Percentiles rank a stretch among this genome's conserved stretches.
Conservation (phyloP, 2,113 vertebrate genomes). For the Notiomystis cincta region DNA sequence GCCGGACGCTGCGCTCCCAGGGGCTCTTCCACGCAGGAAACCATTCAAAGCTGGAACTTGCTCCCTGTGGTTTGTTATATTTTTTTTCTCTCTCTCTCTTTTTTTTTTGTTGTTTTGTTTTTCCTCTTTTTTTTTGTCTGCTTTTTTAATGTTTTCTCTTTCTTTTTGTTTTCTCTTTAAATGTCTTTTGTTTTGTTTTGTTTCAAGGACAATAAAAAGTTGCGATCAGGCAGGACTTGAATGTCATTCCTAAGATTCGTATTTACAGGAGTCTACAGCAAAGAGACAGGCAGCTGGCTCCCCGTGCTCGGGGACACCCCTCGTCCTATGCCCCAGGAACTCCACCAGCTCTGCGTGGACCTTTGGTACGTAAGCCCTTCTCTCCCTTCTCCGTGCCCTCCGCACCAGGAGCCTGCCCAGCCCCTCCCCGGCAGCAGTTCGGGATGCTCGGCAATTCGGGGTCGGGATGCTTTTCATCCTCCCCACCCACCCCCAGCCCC, state of each 20-base stretch:
- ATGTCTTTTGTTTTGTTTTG: background rate
- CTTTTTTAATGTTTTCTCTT: no score
- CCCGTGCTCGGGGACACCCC: conserved; percentile 9
- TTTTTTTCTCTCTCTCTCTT: background rate
- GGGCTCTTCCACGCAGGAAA: conserved; percentile 65
- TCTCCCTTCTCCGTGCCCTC: conserved; percentile 51
- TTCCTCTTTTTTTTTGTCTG: background rate
- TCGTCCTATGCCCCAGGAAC: conserved; percentile 58
- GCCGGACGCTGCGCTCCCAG: conserved; percentile 30
- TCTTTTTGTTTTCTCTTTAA: conserved; percentile 25
- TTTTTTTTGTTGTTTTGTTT: background rate
- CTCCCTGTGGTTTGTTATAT: conserved; percentile 51
- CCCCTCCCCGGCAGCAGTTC: conserved; percentile 60
- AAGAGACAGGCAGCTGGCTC: conserved; percentile 62
- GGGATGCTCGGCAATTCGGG: background rate
- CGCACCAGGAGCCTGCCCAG: conserved; percentile 45
- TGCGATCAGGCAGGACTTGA: conserved; percentile 74
- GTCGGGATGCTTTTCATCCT: background rate
- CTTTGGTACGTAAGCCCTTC: conserved; percentile 82
- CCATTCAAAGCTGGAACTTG: conserved; percentile 58
- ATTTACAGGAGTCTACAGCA: conserved; percentile 77
- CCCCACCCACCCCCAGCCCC: conserved; percentile 16
- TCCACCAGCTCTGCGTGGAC: conserved; percentile 67
- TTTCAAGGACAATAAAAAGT: conserved; percentile 71
- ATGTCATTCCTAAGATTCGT: conserved; percentile 74